Percentiles rank a stretch among this genome's conserved stretches.
phyloP scores from a whole-genome alignment of 1,140 invertebrate genomes.

The Euura saliciscinereae region DNA sequence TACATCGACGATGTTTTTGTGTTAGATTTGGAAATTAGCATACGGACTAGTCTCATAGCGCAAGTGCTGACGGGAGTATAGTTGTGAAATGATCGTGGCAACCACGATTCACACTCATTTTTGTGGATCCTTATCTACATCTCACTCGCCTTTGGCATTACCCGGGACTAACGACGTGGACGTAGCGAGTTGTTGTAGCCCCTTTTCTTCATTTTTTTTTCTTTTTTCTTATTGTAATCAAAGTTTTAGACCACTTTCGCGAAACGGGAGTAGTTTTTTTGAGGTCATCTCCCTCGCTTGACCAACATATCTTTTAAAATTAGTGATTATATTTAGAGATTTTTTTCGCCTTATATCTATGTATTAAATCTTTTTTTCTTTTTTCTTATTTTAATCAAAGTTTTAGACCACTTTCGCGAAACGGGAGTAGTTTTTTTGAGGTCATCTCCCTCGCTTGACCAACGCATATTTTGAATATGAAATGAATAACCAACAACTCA shows the following conservation, averaged over 20 bases:
- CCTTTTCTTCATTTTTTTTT: not conserved
- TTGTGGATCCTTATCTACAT: not conserved
- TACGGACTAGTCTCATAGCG: not conserved
- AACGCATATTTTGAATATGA: not conserved
- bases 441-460: not conserved
- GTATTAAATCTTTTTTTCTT: too few relatives aligned
- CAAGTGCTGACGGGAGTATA: too few relatives aligned
- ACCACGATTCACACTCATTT: not conserved
- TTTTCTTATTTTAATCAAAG: not conserved
- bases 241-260: not conserved
- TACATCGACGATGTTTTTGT: too few relatives aligned
- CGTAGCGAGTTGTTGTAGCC: not conserved
- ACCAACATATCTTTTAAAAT: too few relatives aligned
- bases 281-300: not conserved
- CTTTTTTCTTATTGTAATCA: not conserved
- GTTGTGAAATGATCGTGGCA: not conserved
- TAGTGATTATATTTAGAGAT: too few relatives aligned
- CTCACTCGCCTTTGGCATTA: not conserved
- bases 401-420: not conserved
- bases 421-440: not conserved
- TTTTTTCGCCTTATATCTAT: too few relatives aligned
- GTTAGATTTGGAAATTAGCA: not conserved
- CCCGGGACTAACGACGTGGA: not conserved
- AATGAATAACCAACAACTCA: not conserved
- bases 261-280: not conserved